Evolutionary conservation across 2,113 vertebrate genomes (phyloP), one percentile per base, ranked within the genome.

Genomic region (Vidua macroura): DNA sequence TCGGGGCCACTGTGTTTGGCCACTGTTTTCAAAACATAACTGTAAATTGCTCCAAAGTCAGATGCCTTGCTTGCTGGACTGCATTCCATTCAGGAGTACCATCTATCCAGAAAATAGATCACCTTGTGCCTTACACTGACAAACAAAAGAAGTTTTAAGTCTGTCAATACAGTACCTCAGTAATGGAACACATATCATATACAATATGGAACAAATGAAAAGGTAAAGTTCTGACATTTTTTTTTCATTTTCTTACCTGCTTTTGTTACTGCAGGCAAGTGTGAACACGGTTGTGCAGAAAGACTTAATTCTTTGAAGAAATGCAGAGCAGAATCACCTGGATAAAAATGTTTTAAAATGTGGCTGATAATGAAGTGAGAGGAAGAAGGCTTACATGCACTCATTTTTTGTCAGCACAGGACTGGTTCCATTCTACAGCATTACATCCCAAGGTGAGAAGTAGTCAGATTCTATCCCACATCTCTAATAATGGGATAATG

Each of bases 81-180:
- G 16, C 39, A 58, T 88, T 92, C 30, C 64, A 53, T 77, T 49
- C 10, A 25, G 48, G 37, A 91, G 7, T 37, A 80, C 24, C 55
- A 25, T 62, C 37, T 66, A 66, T 51, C 43, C 68, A 90, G 56
- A 93, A 86, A 92, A 88, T 3, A 58, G 43, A 76, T 49, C 39
- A 85, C 35, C 22, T 55, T 72, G 25, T 79, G 60, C 56, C 23
- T 79, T 84, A 86, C 43, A 52, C 0, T 56, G 49, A 44, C 66
- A 91, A 70, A 84, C 18, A 90, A 83, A 88, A 87, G 27, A 63
- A 86, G 46, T 83, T 62, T 92, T 55, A 94, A 74, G 86, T 46
- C 62, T 95, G 66, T 68, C 83, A 85, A 41, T 80, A 86, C 10
- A n/a, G 25, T 39, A 70, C 22, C 46, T 62, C 9, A 4, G 67